Percentiles rank a stretch among this genome's conserved stretches.
phyloP scores from a whole-genome alignment of 2,113 vertebrate species.

The Xenopus tropicalis region UCB_Xtro_10.0 CM004444.2:127151501-127152000 shows the following conservation, averaged over 20 bases:
- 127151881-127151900: conserved; percentile 76
- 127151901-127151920: conserved; percentile 67
- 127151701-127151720: conserved; percentile 60
- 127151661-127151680: conserved; percentile 50
- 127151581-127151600: conserved; percentile 50
- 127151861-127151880: conserved; percentile 66
- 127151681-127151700: conserved; percentile 52
- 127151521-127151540: no score
- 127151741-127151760: conserved; percentile 62
- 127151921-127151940: conserved; percentile 58
- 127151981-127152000: conserved; percentile 40
- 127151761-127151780: conserved; percentile 73
- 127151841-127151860: conserved; percentile 66
- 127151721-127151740: conserved; percentile 60
- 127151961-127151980: conserved; percentile 36
- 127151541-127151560: conserved; percentile 48
- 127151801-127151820: conserved; percentile 70
- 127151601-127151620: conserved; percentile 60
- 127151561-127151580: conserved; percentile 48
- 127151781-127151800: conserved; percentile 72
- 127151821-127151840: conserved; percentile 76
- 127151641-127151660: conserved; percentile 58
- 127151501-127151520: no score
- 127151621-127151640: conserved; percentile 55
- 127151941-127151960: conserved; percentile 54